These are phyloP conservation scores for Orgyia antiqua DNA, from an alignment of 2,888 invertebrate species.

Conservation along the genomic window DNA sequence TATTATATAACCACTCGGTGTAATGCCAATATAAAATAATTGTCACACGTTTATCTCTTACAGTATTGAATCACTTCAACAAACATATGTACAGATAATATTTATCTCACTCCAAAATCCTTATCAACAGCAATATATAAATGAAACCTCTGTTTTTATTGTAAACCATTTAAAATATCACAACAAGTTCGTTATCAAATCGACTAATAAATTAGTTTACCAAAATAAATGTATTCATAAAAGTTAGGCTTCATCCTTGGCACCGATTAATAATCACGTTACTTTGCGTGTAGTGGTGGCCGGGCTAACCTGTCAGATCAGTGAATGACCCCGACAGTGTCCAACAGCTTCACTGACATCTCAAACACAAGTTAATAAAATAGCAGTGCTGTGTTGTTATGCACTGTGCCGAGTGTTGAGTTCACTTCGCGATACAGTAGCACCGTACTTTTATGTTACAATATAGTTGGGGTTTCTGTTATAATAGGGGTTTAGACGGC, in stretches of 20 bases:
- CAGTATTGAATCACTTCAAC: constrained; percentile 26
- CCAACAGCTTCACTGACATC: constrained; percentile 38
- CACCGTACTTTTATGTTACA: constrained; percentile 43
- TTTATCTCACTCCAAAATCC: constrained; percentile 45
- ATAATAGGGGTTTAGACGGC: constrained; percentile 37
- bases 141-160: constrained; percentile 40
- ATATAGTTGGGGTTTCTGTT: constrained; percentile 43
- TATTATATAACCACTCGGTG: constrained; percentile 32
- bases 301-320: constrained; percentile 63
- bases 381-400: constrained; percentile 32
- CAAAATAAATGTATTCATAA: constrained; percentile 20
- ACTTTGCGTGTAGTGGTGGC: constrained; percentile 39
- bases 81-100: constrained; percentile 43
- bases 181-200: constrained; percentile 25
- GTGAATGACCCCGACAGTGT: constrained; percentile 68
- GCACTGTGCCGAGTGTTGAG: no score
- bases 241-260: constrained; percentile 45
- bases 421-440: constrained; percentile 33
- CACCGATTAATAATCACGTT: constrained; percentile 38
- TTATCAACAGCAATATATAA: constrained; percentile 48
- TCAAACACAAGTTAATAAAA: constrained; percentile 40
- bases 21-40: constrained; percentile 32
- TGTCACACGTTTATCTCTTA: constrained; percentile 22
- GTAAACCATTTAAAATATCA: constrained; percentile 31
- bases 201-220: constrained; percentile 15